These are phyloP conservation scores for Myrmecobius fasciatus DNA, from an alignment of 2,113 vertebrate genomes.

Conservation along the genomic window DNA sequence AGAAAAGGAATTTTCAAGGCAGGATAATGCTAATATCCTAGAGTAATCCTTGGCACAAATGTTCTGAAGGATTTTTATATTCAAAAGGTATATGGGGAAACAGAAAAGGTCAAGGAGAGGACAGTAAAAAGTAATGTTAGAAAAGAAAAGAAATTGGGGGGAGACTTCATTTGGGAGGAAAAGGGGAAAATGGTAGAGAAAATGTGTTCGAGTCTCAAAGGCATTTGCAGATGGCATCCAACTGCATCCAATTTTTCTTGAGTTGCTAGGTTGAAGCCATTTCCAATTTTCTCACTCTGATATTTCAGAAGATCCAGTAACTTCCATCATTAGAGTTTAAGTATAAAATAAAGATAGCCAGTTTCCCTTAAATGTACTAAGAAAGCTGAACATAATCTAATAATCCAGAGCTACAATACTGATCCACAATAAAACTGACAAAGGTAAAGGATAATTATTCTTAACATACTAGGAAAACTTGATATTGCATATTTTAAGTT, in stretches of 20 bases:
- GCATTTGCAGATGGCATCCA: slow-evolving; percentile 44
- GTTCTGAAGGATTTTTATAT: slow-evolving; percentile 25
- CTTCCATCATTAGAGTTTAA: not conserved
- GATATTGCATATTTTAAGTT: slow-evolving; percentile 24
- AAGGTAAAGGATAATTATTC: not conserved
- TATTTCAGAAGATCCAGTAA: slow-evolving; percentile 27
- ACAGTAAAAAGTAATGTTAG: not conserved
- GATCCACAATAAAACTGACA: not conserved
- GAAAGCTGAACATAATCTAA: not conserved
- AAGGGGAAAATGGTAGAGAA: slow-evolving; percentile 31
- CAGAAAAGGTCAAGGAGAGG: slow-evolving; percentile 18
- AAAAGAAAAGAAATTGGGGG: not conserved
- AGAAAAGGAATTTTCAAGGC: slow-evolving; percentile 4
- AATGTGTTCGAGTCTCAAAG: slow-evolving; percentile 35
- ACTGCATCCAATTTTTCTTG: slow-evolving; percentile 39
- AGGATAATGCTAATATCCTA: not conserved
- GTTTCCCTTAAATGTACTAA: slow-evolving; percentile 1
- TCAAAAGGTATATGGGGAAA: slow-evolving; percentile 23
- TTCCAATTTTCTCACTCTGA: slow-evolving; percentile 45
- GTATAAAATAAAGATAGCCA: slow-evolving; percentile 7
- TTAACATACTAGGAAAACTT: not conserved
- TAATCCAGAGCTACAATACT: not conserved
- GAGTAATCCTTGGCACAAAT: not conserved
- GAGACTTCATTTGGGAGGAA: slow-evolving; percentile 4
- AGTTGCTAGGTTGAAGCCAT: slow-evolving; percentile 36